A percentile compares a stretch with the other conserved stretches of the same genome.
phyloP scores from a whole-genome alignment of 2,113 vertebrate species.

The Malurus alboscapulatus region DNA sequence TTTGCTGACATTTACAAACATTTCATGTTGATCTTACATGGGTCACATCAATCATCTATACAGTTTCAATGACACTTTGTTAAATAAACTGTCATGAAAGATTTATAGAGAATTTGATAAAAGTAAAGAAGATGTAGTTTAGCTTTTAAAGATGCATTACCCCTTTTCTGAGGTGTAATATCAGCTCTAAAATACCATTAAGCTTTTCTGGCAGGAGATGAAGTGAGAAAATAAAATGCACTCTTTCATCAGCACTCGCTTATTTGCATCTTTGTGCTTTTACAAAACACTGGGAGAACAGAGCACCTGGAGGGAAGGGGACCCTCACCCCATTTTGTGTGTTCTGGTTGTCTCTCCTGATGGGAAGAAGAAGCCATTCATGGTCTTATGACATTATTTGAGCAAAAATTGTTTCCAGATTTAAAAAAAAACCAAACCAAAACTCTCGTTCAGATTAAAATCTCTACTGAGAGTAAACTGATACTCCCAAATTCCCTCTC shows the following conservation, averaged over 20 bases:
- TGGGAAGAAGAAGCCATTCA: not conserved
- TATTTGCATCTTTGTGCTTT: conserved; percentile 55
- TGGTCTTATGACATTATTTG: not conserved
- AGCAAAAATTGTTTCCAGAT: not conserved
- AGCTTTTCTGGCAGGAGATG: conserved; percentile 64
- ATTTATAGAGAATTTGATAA: conserved; percentile 87
- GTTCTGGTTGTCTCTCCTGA: not conserved
- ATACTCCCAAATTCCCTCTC: not conserved
- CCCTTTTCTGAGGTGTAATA: conserved; percentile 73
- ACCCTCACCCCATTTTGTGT: not conserved
- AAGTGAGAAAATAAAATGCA: conserved; percentile 56
- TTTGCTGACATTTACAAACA: conserved; percentile 85
- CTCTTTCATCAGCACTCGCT: not conserved
- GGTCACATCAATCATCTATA: conserved; percentile 83
- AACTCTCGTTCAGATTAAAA: not conserved
- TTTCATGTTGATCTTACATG: conserved; percentile 82
- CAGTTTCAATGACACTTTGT: conserved; percentile 83
- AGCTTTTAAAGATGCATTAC: conserved; percentile 81
- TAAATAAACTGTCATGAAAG: conserved; percentile 86
- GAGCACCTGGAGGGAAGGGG: not conserved
- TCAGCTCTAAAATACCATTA: conserved; percentile 73
- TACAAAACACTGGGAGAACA: not conserved
- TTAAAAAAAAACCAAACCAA: not conserved
- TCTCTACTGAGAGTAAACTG: not conserved
- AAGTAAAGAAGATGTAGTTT: conserved; percentile 83